These are phyloP conservation scores for Lepidostoma basale DNA, from an alignment of 1,140 invertebrate species.

Conservation along the genomic window DNA sequence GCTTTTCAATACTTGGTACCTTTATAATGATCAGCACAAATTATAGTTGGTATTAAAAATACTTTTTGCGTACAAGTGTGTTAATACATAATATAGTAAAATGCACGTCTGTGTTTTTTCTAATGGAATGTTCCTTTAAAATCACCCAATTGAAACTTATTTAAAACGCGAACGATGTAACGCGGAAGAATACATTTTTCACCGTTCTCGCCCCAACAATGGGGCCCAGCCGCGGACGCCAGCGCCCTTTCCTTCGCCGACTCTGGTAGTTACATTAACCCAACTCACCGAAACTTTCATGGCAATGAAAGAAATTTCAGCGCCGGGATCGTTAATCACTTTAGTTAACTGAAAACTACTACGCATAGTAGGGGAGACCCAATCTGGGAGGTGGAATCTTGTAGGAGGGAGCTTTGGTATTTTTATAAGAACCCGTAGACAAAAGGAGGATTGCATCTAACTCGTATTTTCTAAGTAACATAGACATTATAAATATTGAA, in stretches of 20 bases:
- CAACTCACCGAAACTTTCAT: conserved; percentile 22
- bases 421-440: too few species aligned
- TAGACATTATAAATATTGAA: too few species aligned
- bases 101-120: too few species aligned
- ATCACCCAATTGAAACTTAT: not conserved
- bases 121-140: not conserved
- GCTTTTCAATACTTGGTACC: too few species aligned
- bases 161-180: not conserved
- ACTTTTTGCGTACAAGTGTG: too few species aligned
- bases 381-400: too few species aligned
- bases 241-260: not conserved
- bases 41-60: too few species aligned
- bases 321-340: conserved; percentile 35
- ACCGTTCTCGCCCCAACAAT: not conserved
- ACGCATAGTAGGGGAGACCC: conserved; percentile 13
- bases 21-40: too few species aligned
- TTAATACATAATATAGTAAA: too few species aligned
- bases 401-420: too few species aligned
- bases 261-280: conserved; percentile 20
- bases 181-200: conserved; percentile 9
- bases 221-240: not conserved
- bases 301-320: conserved; percentile 38
- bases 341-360: conserved; percentile 34
- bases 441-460: too few species aligned
- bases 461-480: too few species aligned